These are phyloP conservation scores for Leuctra nigra DNA, from an alignment of 2,888 invertebrate species.

Conservation along the genomic window DNA sequence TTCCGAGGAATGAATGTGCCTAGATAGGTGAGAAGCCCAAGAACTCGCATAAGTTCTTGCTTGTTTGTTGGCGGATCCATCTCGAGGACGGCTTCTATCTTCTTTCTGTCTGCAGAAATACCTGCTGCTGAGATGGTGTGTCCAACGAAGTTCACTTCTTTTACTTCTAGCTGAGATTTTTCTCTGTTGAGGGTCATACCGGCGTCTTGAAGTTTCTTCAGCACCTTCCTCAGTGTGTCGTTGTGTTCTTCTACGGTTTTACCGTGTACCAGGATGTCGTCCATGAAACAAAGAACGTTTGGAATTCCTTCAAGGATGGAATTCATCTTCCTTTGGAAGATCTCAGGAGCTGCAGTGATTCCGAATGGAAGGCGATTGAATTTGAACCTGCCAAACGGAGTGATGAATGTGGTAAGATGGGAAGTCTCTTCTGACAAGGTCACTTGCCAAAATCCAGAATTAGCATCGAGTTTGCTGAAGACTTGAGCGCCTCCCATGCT, in stretches of 20 bases:
- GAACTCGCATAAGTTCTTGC: slow-evolving; percentile 27
- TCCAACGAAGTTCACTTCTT: background rate
- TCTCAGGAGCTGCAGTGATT: slow-evolving; percentile 20
- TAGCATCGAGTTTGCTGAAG: slow-evolving; percentile 18
- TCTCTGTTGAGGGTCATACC: slow-evolving; percentile 32
- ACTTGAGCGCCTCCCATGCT: background rate
- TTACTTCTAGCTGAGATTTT: slow-evolving; percentile 30
- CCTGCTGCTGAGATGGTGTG: slow-evolving; percentile 22
- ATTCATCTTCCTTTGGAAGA: slow-evolving; percentile 29
- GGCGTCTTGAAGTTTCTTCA: slow-evolving; percentile 24
- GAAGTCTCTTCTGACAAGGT: slow-evolving; percentile 5
- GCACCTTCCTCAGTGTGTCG: slow-evolving; percentile 27
- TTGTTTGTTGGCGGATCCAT: slow-evolving; percentile 26
- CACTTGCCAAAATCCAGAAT: slow-evolving; percentile 18
- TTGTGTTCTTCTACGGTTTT: slow-evolving; percentile 29
- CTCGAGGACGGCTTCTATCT: slow-evolving; percentile 25
- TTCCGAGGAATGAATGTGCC: slow-evolving; percentile 10
- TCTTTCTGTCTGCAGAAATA: background rate
- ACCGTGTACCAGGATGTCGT: slow-evolving; percentile 32
- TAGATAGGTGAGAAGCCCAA: slow-evolving; percentile 30
- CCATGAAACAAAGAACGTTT: slow-evolving; percentile 30
- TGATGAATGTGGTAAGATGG: slow-evolving; percentile 19
- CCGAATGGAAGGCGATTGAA: slow-evolving; percentile 23
- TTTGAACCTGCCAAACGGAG: slow-evolving; percentile 20
- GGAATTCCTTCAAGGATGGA: slow-evolving; percentile 24